phyloP scores from a whole-genome alignment of 2,888 invertebrate genomes.

The Netelia virgata region DNA sequence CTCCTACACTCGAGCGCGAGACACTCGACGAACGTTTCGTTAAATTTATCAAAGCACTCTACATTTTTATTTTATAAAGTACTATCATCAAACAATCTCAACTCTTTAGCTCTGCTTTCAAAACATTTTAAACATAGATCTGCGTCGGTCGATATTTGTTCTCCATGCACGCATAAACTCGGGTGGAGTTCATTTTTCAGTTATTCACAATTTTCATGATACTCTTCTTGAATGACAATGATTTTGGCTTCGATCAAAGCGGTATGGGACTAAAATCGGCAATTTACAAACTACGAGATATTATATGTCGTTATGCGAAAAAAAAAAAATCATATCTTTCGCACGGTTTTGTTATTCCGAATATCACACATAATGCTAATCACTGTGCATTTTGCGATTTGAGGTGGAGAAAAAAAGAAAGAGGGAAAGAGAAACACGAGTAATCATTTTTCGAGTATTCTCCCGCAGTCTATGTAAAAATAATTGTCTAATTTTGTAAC shows the following conservation, averaged over 20 bases:
- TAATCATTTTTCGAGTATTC: background rate
- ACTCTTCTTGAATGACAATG: constrained; percentile 39
- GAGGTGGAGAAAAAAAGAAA: too few relatives aligned
- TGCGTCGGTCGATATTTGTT: constrained; percentile 12
- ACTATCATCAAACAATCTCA: constrained; percentile 46
- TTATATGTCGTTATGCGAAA: background rate
- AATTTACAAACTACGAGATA: background rate
- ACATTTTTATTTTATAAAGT: constrained; percentile 39
- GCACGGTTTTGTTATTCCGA: background rate
- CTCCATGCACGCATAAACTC: background rate
- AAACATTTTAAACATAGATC: constrained; percentile 69
- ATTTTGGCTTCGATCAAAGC: background rate
- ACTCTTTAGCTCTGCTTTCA: constrained; percentile 61
- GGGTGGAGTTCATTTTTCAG: constrained; percentile 20
- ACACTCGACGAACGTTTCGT: constrained; percentile 20
- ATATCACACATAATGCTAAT: background rate
- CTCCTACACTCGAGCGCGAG: constrained; percentile 36
- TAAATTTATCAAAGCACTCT: constrained; percentile 51
- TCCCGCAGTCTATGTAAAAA: background rate
- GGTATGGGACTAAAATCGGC: background rate
- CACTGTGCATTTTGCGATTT: background rate
- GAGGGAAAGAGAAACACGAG: too few relatives aligned
- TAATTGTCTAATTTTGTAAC: background rate
- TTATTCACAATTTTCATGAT: constrained; percentile 26
- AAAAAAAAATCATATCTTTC: background rate